Conservation (phyloP, 2,113 vertebrate species). For the Pachypanchax playfairii region DNA sequence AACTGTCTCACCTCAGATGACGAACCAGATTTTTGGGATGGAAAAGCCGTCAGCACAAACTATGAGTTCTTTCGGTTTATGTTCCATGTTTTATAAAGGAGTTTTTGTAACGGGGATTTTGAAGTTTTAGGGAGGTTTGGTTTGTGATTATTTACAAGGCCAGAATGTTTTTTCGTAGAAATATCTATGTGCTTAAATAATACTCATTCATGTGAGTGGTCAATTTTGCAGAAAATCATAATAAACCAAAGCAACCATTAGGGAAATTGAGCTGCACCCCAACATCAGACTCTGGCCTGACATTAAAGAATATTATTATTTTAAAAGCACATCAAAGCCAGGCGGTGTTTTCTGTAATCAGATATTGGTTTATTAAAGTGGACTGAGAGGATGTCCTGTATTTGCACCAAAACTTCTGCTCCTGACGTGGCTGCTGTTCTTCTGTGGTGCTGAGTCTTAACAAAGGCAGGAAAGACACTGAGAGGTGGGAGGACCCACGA, state of each 20-base stretch:
- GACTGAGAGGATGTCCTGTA: constrained; percentile 67
- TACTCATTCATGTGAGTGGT: constrained; percentile 2
- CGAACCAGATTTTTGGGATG: too few species aligned
- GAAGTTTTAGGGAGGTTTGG: too few species aligned
- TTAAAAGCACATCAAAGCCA: constrained; percentile 50
- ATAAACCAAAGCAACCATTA: background rate
- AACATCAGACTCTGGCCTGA: constrained; percentile 7
- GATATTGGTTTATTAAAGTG: constrained; percentile 39
- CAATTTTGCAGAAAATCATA: constrained; percentile 6
- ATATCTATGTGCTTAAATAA: too few species aligned
- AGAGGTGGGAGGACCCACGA: constrained; percentile 50
- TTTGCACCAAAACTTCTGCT: constrained; percentile 50
- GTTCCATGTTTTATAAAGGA: too few species aligned
- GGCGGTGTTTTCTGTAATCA: constrained; percentile 47
- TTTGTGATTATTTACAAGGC: too few species aligned
- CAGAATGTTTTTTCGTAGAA: too few species aligned
- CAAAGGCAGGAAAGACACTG: constrained; percentile 78
- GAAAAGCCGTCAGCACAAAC: too few species aligned
- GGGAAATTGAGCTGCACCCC: background rate
- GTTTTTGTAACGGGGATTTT: too few species aligned
- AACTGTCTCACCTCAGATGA: too few species aligned
- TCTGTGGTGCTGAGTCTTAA: constrained; percentile 54
- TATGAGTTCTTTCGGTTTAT: too few species aligned
- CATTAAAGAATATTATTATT: constrained; percentile 28
- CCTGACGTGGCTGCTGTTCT: constrained; percentile 50